Evolutionary conservation across 2,113 vertebrate species (phyloP).

Genomic region (Prochilodus magdalenae): DNA sequence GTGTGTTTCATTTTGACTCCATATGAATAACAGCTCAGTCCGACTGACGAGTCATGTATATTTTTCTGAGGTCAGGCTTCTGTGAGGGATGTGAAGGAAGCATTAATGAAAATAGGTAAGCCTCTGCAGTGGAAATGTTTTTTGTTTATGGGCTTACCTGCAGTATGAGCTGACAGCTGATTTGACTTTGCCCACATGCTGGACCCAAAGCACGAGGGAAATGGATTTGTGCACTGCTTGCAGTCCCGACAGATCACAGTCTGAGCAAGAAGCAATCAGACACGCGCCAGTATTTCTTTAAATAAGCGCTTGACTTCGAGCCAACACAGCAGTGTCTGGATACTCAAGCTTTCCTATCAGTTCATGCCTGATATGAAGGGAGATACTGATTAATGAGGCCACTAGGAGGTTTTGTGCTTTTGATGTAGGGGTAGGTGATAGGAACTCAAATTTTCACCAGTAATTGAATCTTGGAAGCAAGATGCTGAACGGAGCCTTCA

Average conservation of each 20-base stretch:
- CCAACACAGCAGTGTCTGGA: neutral
- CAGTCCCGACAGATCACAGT: neutral
- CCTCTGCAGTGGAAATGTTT: too few relatives aligned
- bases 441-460: neutral
- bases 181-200: neutral
- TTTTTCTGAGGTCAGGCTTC: slow-evolving; percentile 63
- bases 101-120: too few relatives aligned
- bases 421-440: neutral
- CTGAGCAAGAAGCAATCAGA: neutral
- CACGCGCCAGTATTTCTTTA: neutral
- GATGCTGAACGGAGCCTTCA: neutral
- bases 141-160: neutral
- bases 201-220: neutral
- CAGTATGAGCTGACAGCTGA: neutral
- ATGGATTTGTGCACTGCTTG: neutral
- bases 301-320: neutral
- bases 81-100: slow-evolving; percentile 28
- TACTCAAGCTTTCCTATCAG: neutral
- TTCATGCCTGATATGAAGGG: neutral
- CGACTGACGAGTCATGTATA: slow-evolving; percentile 59
- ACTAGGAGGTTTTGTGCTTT: neutral
- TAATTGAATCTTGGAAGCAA: neutral
- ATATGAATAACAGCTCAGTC: slow-evolving; percentile 41
- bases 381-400: neutral
- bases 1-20: slow-evolving; percentile 14